phyloP scores from a whole-genome alignment of 2,797 vertebrate genomes.

The Novumbra hubbsi region DNA sequence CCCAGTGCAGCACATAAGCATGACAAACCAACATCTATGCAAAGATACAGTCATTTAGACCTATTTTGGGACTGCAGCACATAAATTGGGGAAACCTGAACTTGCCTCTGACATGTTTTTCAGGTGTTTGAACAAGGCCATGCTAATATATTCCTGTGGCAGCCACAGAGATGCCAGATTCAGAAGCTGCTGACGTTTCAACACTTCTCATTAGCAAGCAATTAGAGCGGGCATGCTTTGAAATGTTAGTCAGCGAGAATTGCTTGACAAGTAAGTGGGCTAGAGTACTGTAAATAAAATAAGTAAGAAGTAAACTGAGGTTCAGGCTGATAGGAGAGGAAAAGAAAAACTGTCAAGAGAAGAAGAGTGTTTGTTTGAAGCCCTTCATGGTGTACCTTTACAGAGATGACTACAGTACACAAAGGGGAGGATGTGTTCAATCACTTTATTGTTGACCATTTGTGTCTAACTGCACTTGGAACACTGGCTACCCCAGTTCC shows the following conservation, averaged over 20 bases:
- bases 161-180: conserved; percentile 11
- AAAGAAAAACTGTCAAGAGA: conserved; percentile 10
- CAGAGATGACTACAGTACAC: not conserved
- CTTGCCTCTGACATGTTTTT: conserved; percentile 20
- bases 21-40: conserved; percentile 20
- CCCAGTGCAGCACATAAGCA: conserved; percentile 10
- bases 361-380: not conserved
- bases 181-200: not conserved
- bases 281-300: conserved; percentile 46
- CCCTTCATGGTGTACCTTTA: not conserved
- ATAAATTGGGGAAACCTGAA: conserved; percentile 21
- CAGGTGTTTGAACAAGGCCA: conserved; percentile 41
- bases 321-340: conserved; percentile 6
- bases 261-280: conserved; percentile 9
- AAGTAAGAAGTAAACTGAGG: conserved; percentile 42
- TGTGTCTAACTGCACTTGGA: no score
- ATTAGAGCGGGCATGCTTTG: conserved; percentile 4
- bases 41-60: conserved; percentile 13
- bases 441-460: no score
- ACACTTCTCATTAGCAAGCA: conserved; percentile 16
- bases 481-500: no score
- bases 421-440: not conserved
- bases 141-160: conserved; percentile 42
- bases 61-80: conserved; percentile 25
- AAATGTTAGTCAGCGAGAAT: conserved; percentile 8